Percentiles rank a stretch among this genome's conserved stretches.
Conservation (phyloP, 2,888 invertebrate genomes). For the Abrostola triplasia region DNA sequence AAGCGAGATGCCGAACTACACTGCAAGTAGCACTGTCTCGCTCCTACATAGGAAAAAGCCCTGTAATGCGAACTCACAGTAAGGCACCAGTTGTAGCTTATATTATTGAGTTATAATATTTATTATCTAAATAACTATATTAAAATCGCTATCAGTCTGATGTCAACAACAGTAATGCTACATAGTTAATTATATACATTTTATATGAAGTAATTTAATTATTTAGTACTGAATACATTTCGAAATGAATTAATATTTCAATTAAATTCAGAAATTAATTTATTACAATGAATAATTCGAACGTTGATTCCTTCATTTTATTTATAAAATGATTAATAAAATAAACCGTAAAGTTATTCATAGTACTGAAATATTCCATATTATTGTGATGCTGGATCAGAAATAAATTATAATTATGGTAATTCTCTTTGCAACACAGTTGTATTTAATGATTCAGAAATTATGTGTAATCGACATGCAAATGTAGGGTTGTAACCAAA, state of each 20-base stretch:
- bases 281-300: not conserved
- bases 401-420: too few relatives aligned
- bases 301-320: too few relatives aligned
- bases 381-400: not conserved
- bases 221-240: not conserved
- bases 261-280: slow-evolving; percentile 2
- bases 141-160: slow-evolving; percentile 83
- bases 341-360: not conserved
- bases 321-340: not conserved
- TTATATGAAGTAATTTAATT: slow-evolving; percentile 18
- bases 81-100: slow-evolving; percentile 6
- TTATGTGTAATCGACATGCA: too few relatives aligned
- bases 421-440: too few relatives aligned
- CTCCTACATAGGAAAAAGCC: too few relatives aligned
- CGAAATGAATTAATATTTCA: not conserved
- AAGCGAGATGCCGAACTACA: too few relatives aligned
- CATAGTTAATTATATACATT: slow-evolving; percentile 55
- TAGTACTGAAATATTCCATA: not conserved
- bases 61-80: too few relatives aligned
- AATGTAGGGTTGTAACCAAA: too few relatives aligned
- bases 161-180: slow-evolving; percentile 73
- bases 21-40: too few relatives aligned
- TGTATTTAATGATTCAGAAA: too few relatives aligned
- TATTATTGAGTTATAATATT: slow-evolving; percentile 34
- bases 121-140: slow-evolving; percentile 52